Conservation (phyloP, 1,140 invertebrate species). For the Drosophila quadrilineata region DNA sequence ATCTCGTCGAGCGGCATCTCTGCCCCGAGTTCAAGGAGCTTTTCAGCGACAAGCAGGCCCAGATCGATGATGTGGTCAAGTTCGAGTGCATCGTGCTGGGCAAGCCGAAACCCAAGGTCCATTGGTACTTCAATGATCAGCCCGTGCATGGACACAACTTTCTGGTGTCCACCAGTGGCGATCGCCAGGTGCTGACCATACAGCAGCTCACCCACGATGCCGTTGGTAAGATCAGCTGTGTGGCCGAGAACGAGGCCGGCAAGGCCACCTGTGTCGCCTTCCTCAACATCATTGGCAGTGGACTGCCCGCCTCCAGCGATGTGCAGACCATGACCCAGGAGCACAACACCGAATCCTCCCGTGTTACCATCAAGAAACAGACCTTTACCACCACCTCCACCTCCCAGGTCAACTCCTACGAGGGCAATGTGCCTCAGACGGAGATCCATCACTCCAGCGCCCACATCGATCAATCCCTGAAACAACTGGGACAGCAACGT, state of each 20-base stretch:
- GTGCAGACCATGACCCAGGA: conserved; percentile 68
- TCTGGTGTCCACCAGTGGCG: conserved; percentile 86
- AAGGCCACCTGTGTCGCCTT: conserved; percentile 86
- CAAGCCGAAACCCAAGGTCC: conserved; percentile 90
- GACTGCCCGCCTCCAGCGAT: conserved; percentile 53
- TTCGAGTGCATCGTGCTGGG: conserved; percentile 89
- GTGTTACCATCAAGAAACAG: conserved; percentile 79
- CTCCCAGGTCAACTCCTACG: conserved; percentile 79
- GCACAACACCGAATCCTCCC: conserved; percentile 75
- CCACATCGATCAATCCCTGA: conserved; percentile 72
- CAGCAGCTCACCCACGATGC: conserved; percentile 83
- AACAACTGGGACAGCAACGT: conserved; percentile 66
- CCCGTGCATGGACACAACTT: conserved; percentile 88
- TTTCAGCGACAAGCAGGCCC: conserved; percentile 87
- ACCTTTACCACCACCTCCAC: conserved; percentile 78
- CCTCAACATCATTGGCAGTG: conserved; percentile 82
- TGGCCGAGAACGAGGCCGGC: conserved; percentile 89
- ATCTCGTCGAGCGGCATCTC: conserved; percentile 84
- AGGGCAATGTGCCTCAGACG: conserved; percentile 73
- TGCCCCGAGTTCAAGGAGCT: conserved; percentile 86
- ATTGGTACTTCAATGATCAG: conserved; percentile 90
- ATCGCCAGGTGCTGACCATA: conserved; percentile 87
- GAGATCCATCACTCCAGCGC: conserved; percentile 71
- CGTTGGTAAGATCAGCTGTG: conserved; percentile 86
- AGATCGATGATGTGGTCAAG: conserved; percentile 94